Evolutionary conservation across 2,113 vertebrate species (phyloP).

Genomic region (Indicator indicator): DNA sequence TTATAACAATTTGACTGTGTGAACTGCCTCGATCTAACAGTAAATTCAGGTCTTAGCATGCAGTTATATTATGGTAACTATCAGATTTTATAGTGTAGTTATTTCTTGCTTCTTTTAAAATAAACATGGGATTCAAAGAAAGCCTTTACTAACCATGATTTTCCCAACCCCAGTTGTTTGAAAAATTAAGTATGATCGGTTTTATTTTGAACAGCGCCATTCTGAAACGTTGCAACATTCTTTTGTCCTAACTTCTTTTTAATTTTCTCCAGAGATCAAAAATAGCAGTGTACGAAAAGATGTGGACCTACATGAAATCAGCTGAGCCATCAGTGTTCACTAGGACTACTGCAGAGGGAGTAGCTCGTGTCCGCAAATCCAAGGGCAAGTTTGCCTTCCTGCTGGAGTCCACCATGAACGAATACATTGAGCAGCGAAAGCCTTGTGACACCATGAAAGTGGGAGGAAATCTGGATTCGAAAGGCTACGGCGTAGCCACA

Average conservation of each 20-base stretch:
- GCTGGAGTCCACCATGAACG: conserved; percentile 99
- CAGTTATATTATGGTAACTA: not conserved
- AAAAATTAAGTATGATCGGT: not conserved
- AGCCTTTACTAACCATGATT: not conserved
- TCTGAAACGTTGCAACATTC: not conserved
- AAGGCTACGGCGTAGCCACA: conserved; percentile 98
- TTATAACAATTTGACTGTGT: not conserved
- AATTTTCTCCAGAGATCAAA: conserved; percentile 92
- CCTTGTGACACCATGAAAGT: conserved; percentile 99
- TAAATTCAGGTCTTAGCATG: not conserved
- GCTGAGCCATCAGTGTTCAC: conserved; percentile 98
- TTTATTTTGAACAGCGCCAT: not conserved
- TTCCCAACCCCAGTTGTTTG: not conserved
- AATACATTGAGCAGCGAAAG: conserved; percentile 99
- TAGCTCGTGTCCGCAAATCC: conserved; percentile 96
- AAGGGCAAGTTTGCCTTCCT: conserved; percentile 99
- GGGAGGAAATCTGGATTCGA: conserved; percentile 99
- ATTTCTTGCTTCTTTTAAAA: not conserved
- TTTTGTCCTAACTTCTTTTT: conserved; percentile 74
- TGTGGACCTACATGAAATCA: conserved; percentile 99
- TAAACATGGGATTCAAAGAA: not conserved
- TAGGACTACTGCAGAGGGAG: conserved; percentile 96
- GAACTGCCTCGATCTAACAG: not conserved
- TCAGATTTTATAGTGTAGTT: not conserved
- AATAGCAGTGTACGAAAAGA: conserved; percentile 99